phyloP scores from a whole-genome alignment of 2,113 vertebrate genomes.

The Muscicapa adusta region DNA sequence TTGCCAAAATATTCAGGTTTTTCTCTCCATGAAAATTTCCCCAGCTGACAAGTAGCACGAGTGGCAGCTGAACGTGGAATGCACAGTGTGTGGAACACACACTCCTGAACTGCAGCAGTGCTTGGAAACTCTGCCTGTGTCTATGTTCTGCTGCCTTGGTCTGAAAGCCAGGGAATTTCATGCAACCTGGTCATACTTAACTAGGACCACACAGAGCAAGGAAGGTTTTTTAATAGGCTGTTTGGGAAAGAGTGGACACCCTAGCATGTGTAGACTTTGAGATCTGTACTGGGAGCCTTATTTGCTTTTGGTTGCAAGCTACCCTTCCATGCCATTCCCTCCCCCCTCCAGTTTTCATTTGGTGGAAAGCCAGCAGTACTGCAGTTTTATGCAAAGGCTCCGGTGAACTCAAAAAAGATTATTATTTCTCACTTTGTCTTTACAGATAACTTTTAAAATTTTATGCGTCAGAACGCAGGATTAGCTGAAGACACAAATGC shows the following conservation, averaged over 20 bases:
- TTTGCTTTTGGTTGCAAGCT: conserved; percentile 12
- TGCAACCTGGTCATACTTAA: conserved; percentile 15
- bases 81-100: neutral
- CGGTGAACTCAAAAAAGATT: conserved; percentile 1
- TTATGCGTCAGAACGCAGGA: conserved; percentile 33
- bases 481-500: conserved; percentile 64
- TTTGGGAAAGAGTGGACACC: conserved; percentile 18
- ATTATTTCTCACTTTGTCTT: conserved; percentile 11
- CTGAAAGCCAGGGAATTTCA: neutral
- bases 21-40: neutral
- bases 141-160: neutral
- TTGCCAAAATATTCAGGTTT: neutral
- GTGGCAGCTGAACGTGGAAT: neutral
- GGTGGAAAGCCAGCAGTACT: neutral
- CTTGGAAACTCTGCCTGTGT: neutral
- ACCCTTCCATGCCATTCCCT: neutral
- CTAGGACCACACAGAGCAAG: conserved; percentile 35
- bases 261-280: neutral
- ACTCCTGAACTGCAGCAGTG: neutral
- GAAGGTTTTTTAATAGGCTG: conserved; percentile 11
- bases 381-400: conserved; percentile 3
- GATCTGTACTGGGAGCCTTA: neutral
- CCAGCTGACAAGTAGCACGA: neutral
- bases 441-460: conserved; percentile 64
- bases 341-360: neutral